phyloP scores from a whole-genome alignment of 2,113 vertebrate species.

The Centrocercus urophasianus region DNA sequence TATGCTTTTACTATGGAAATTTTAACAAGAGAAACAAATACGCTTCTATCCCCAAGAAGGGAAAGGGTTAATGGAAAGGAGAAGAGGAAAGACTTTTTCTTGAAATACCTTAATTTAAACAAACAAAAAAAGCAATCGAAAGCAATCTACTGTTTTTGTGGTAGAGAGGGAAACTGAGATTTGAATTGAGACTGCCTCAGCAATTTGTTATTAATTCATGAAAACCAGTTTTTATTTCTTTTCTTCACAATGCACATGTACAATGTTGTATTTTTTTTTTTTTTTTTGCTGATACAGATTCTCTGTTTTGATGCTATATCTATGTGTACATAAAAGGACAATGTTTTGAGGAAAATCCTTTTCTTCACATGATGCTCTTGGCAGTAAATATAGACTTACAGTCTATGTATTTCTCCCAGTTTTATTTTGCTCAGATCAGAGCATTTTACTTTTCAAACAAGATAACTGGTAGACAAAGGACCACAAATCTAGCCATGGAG shows the following conservation, averaged over 20 bases:
- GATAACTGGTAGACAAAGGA: not conserved
- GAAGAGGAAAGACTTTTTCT: not conserved
- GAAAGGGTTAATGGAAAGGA: not conserved
- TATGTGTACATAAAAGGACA: not conserved
- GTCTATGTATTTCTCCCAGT: not conserved
- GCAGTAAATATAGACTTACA: not conserved
- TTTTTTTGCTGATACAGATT: not conserved
- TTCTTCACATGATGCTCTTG: not conserved
- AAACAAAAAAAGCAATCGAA: not conserved
- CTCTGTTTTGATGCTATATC: not conserved
- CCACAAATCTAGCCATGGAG: not conserved
- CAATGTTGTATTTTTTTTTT: not conserved
- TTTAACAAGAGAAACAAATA: not conserved
- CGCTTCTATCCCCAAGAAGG: not conserved
- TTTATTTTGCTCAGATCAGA: not conserved
- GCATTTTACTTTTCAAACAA: not conserved
- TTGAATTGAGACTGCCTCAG: not conserved
- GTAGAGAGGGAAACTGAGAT: not conserved
- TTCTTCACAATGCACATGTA: not conserved
- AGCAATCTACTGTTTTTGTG: not conserved
- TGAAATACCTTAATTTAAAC: conserved; percentile 20
- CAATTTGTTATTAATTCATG: not conserved
- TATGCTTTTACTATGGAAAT: not conserved
- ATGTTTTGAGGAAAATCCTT: not conserved
- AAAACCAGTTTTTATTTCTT: not conserved